phyloP scores from a whole-genome alignment of 2,888 invertebrate genomes.

The Blomia tropicalis region DNA sequence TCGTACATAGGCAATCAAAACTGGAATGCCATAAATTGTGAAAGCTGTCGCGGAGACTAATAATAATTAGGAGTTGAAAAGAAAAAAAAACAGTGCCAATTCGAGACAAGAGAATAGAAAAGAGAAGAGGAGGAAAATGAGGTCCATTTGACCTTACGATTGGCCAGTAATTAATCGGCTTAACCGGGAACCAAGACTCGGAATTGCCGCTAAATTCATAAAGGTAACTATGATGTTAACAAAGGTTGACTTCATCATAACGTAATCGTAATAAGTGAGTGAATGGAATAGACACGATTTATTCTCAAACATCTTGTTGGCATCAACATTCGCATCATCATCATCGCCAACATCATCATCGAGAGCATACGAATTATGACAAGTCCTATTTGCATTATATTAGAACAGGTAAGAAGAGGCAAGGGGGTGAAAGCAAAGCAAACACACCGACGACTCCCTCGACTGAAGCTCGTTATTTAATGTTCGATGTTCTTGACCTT shows the following conservation, averaged over 20 bases:
- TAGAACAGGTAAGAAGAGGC: not conserved
- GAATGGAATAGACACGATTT: no score
- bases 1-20: not conserved
- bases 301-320: no score
- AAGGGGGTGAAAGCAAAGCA: not conserved
- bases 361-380: not conserved
- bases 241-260: no score
- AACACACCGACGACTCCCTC: no score
- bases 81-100: not conserved
- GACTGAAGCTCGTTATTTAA: no score
- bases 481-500: conserved; percentile 5
- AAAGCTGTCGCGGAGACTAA: not conserved
- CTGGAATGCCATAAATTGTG: conserved; percentile 9
- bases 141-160: no score
- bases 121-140: not conserved
- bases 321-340: not conserved
- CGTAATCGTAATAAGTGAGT: no score
- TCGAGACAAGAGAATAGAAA: not conserved
- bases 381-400: conserved; percentile 5
- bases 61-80: not conserved
- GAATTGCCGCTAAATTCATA: not conserved
- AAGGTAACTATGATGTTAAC: not conserved
- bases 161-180: conserved; percentile 13
- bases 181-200: not conserved
- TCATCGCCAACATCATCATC: no score